Percentiles rank a stretch among this genome's conserved stretches.
These are phyloP conservation scores for Eptesicus fuscus DNA, from an alignment of 2,113 vertebrate genomes.

Conservation along the genomic window DNA sequence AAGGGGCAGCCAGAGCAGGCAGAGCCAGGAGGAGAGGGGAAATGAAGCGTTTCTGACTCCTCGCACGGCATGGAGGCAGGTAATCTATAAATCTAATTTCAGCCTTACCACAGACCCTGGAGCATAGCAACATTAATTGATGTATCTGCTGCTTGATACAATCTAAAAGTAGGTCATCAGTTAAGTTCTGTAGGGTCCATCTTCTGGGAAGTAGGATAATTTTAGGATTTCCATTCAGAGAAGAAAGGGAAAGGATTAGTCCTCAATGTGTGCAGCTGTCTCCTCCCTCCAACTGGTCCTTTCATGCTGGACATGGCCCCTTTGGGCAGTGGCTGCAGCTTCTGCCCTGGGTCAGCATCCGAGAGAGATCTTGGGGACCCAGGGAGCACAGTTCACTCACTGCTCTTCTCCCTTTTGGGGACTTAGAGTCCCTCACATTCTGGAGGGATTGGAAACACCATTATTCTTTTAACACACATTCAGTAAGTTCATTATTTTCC, in stretches of 20 bases:
- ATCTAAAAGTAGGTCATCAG: slow-evolving; percentile 78
- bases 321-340: background rate
- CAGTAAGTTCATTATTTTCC: background rate
- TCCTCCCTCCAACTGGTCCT: background rate
- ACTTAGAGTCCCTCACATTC: background rate
- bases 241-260: slow-evolving; percentile 8
- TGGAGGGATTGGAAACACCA: background rate
- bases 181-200: slow-evolving; percentile 67
- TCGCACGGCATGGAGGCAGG: slow-evolving; percentile 53
- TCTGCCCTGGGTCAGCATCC: background rate
- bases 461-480: background rate
- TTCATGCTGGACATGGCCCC: background rate
- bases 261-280: background rate
- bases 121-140: slow-evolving; percentile 79
- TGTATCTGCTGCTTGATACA: slow-evolving; percentile 76
- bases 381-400: background rate
- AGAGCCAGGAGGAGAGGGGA: slow-evolving; percentile 32
- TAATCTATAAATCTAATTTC: slow-evolving; percentile 82
- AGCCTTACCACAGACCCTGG: slow-evolving; percentile 71
- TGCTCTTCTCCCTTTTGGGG: background rate
- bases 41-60: slow-evolving; percentile 44
- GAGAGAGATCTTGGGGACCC: background rate
- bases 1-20: background rate
- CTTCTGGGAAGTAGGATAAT: slow-evolving; percentile 65
- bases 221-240: slow-evolving; percentile 60